Evolutionary conservation across 2,113 vertebrate species (phyloP), one percentile per base, ranked within the genome.

Genomic region (Mirounga angustirostris): DNA sequence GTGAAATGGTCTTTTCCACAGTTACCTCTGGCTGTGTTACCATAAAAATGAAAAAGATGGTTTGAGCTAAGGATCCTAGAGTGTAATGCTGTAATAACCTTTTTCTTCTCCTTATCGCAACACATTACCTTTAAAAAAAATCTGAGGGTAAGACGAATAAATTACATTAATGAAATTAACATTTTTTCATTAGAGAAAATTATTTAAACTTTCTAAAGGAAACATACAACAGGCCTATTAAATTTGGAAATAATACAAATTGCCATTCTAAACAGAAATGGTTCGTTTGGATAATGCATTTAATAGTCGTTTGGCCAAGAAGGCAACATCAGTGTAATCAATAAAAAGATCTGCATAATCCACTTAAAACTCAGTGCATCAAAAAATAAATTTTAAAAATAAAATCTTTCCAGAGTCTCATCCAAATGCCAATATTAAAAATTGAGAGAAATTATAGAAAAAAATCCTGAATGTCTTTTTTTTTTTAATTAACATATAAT

Each of bases 221-320:
- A 95, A 93, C 65, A 84, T 33, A 40, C 28, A 82, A 69, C 6
- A 43, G 46, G 2, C 13, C 58, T 43, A 56, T 91, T 97, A 89
- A 93, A 83, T 94, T 96, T 96, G 54, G 71, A 92, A 93, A 69
- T 95, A 88, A 94, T 21, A 92, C 9, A 91, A 71, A 61, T 86
- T 52, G 79, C 33, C 61, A 90, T 94, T 95, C 79, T 80, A 94
- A 93, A 89, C 13, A 74, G 67, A 97, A 93, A 85, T 28, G 71
- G 43, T 76, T 96, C 58, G 92, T 91, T 95, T 83, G 28, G 88
- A 92, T 83, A 96, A 80, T 97, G 82, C 22, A 80, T 76, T 96
- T 93, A 92, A 67, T 83, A 95, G 43, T 93, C 61, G 18, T 87
- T 87, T 97, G 95, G 91, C 83, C 46, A 96, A 95, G 65, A 95